Evolutionary conservation across 1,140 invertebrate species (phyloP).

Genomic region (Varroa destructor): DNA sequence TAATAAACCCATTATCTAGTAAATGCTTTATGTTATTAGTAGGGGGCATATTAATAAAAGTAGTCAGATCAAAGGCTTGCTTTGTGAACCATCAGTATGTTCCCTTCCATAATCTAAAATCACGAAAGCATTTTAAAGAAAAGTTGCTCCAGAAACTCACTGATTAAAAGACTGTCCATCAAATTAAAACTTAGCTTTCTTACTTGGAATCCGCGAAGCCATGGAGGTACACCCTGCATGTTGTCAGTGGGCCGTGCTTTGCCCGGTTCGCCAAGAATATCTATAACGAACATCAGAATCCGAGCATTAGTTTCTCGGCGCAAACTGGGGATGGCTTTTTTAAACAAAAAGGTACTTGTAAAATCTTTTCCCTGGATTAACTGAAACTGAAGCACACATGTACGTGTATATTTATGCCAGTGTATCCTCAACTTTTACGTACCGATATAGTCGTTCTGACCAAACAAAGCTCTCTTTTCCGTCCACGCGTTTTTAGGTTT

Average conservation of each 20-base stretch:
- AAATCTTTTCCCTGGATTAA: neutral
- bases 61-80: no score
- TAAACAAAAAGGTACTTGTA: neutral
- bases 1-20: no score
- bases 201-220: slow-evolving; percentile 59
- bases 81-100: no score
- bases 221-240: slow-evolving; percentile 66
- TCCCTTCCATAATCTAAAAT: no score
- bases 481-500: slow-evolving; percentile 47
- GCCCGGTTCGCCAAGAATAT: slow-evolving; percentile 66
- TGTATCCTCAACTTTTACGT: slow-evolving; percentile 1
- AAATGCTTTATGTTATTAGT: no score
- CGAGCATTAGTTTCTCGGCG: neutral
- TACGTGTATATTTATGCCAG: neutral
- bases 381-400: neutral
- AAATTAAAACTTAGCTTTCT: neutral
- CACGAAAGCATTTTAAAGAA: no score
- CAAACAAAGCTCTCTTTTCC: slow-evolving; percentile 63
- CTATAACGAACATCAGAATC: slow-evolving; percentile 35
- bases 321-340: neutral
- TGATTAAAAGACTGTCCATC: no score
- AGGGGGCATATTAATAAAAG: no score
- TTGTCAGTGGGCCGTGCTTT: slow-evolving; percentile 62
- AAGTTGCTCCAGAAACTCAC: no score
- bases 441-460: slow-evolving; percentile 90